A percentile compares a stretch with the other conserved stretches of the same genome.
Evolutionary conservation across 2,888 invertebrate genomes (phyloP).

Genomic region (Dynastes tityus): DNA sequence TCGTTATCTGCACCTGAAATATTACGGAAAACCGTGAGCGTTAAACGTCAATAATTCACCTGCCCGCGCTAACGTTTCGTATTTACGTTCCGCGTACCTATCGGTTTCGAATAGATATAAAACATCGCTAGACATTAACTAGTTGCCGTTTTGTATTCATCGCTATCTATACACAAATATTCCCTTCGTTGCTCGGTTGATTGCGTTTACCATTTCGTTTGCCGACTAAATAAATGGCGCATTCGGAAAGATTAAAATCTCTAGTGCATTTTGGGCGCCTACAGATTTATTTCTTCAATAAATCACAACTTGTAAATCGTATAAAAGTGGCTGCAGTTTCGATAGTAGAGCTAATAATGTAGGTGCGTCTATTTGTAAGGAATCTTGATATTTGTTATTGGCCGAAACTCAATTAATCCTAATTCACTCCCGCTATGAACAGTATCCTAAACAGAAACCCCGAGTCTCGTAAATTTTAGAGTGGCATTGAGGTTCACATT

Average conservation of each 20-base stretch:
- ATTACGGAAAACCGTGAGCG: too few relatives aligned
- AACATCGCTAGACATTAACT: slow-evolving; percentile 18
- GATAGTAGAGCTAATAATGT: too few relatives aligned
- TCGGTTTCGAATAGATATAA: background rate
- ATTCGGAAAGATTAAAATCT: slow-evolving; percentile 25
- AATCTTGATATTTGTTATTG: too few relatives aligned
- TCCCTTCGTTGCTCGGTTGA: background rate
- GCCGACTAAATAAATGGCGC: slow-evolving; percentile 9
- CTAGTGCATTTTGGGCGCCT: background rate
- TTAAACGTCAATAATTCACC: too few relatives aligned
- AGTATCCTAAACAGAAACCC: too few relatives aligned
- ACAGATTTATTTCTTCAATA: slow-evolving; percentile 22
- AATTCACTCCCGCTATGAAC: too few relatives aligned
- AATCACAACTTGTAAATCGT: slow-evolving; percentile 7
- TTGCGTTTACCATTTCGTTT: slow-evolving; percentile 10
- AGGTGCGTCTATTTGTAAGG: too few relatives aligned
- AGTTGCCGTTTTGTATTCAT: background rate
- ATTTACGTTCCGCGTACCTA: background rate
- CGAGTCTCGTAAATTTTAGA: too few relatives aligned
- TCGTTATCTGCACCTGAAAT: too few relatives aligned
- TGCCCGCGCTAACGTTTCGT: background rate
- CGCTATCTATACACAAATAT: background rate
- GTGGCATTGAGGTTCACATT: too few relatives aligned
- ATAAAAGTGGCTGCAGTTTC: background rate
- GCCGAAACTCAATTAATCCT: too few relatives aligned